Evolutionary conservation across 2,113 vertebrate species (phyloP), one percentile per base, ranked within the genome.

Genomic region (Numenius arquata): DNA sequence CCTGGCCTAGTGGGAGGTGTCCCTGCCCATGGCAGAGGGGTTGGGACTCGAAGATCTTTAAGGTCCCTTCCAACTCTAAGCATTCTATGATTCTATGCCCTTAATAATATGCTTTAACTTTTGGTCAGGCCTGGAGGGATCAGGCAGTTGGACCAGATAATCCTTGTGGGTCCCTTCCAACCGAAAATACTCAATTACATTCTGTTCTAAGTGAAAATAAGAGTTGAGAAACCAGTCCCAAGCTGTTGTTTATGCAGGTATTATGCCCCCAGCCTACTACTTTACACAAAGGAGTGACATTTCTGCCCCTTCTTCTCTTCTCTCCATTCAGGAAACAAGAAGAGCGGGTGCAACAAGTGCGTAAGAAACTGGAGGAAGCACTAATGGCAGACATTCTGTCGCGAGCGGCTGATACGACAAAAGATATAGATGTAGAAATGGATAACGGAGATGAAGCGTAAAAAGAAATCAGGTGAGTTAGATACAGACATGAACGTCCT

Each of bases 321-420:
- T 92, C 73, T 86, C 56, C 20, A 34, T 94, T 80, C 90, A 99
- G 99, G 95, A 99, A 99, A 96, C 99, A 99, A 97, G 99, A 99
- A 96, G 96, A 99, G 94, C 98, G 99, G 92, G 99, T 99, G 34
- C 97, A 98, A 43, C 98, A 99, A 90, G 99, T 99, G 34, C 98
- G 99, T 19, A 98, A 98, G 92, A 99, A 98, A 75, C 96, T 99
- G 96, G 99, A 99, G 97, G 99, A 99, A 50, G 99, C 99, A 0
- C 97, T 99, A 71, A 99, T 98, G 98, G 99, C 98, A 1, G 99
- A 99, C 40, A 95, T 98, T 55, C 85, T 99, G 97, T 99, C 99
- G 5, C 98, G 98, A 74, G 97, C 98, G 18, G 97, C 98, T 5
- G 99, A 99, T 63, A 97, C 97, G 17, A 97, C 97, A 48, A 97